Evolutionary conservation across 2,888 invertebrate species (phyloP), one percentile per base, ranked within the genome.

Genomic region (Hirtodrosophila duncani): DNA sequence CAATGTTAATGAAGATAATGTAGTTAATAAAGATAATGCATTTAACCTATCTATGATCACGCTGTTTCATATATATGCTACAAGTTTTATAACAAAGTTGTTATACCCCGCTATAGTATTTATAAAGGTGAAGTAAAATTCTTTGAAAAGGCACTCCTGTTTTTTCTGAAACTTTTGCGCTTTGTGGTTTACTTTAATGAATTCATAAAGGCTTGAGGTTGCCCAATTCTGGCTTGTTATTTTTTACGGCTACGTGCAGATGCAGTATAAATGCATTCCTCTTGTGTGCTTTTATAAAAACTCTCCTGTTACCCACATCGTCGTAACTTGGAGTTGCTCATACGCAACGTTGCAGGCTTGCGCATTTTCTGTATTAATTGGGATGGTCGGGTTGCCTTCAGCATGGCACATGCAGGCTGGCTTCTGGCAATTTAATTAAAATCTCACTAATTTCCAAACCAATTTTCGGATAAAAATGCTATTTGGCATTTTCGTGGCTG

Each of bases 361-460:
- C 34, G 48, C 34, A 56, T 48, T n/a, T 72, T 49, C 14, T 56
- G 65, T 57, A 69, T 80, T 77, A 77, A 79, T 79, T 77, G 68
- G 68, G 45, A 39, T 51, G 48, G 45, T 42, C 10, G 13, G 34
- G 49, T 65, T 66, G 61, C 72, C 53, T 61, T 63, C 27, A 13
- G 43, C 10, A 14, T 37, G 26, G 42, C 31, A 37, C 29, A 14
- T 57, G 33, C 31, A 17, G 10, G 5, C 33, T 34, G 3, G 5
- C 43, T 39, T 17, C 13, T 21, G 63, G 34, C 55, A 53, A 64
- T 67, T 67, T 65, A 65, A 72, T 79, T 79, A 71, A 75, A 55
- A 38, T 17, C n/a, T n/a, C n/a, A n/a, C n/a, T n/a, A n/a, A n/a
- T n/a, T n/a, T n/a, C n/a, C n/a, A n/a, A n/a, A n/a, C 52, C 43